Evolutionary conservation across 2,797 vertebrate species (phyloP), one percentile per base, ranked within the genome.

Genomic region (Fistularia tabacaria): DNA sequence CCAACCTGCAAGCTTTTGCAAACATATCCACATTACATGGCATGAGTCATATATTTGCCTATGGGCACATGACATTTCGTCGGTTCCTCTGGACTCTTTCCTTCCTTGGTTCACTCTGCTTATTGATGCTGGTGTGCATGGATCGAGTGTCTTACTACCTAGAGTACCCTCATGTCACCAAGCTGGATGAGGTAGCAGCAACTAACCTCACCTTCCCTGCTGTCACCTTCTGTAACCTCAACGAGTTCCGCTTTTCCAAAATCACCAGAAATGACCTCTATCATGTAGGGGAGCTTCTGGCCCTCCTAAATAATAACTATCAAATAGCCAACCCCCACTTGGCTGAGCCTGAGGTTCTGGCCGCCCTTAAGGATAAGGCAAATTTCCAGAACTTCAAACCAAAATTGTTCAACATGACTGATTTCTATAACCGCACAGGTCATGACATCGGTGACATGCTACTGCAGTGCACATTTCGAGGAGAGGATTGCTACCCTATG

Each of bases 161-260:
- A 69, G 90, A 91, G 73, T 92, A 92, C 62, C 92, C 92, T 25
- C 92, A 92, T 9, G 87, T 93, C 71, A 93, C 92, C 71, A 92
- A 92, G 66, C 83, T 93, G 79, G 92, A 93, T 1, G 92, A 93
- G 79, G 91, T 93, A 72, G 87, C 92, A 0, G 93, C 90, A 1
- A 82, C 89, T 8, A 93, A 92, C 86, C 92, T 94, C 70, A 93
- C 93, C 63, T 95, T 95, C 79, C 94, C 93, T 1, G 87, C 93
- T 1, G 74, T 95, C 65, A 95, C 94, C 68, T 88, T 95, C 85
- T 95, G 94, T 79, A 95, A 95, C 87, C 92, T 95, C 76, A 95
- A 95, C 7, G 92, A 93, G 82, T 93, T 94, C 75, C 93, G 93
- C 69, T 93, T 94, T 89, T 93, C 93, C 65, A 90, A 88, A 82